Evolutionary conservation across 2,113 vertebrate genomes (phyloP).

Genomic region (Steatornis caripensis): DNA sequence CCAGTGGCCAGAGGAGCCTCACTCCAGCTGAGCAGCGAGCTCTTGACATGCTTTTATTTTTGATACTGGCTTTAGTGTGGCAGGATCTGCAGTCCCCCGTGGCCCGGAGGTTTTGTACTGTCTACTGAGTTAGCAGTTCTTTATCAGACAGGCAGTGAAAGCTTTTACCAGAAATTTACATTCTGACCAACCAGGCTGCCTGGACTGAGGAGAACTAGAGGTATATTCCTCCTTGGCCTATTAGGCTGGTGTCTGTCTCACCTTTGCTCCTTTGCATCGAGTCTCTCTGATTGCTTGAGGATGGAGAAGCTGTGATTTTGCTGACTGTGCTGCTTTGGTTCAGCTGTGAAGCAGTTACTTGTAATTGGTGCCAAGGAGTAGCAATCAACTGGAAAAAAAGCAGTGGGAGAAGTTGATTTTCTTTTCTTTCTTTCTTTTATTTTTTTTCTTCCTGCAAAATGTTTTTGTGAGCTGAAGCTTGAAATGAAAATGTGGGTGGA

Average conservation of each 20-base stretch:
- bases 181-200: slow-evolving; percentile 6
- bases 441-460: not conserved
- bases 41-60: not conserved
- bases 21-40: not conserved
- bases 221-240: slow-evolving; percentile 28
- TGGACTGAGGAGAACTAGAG: not conserved
- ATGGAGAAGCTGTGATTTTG: slow-evolving; percentile 3
- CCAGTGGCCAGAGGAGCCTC: not conserved
- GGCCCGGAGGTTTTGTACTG: not conserved
- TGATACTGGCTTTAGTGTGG: not conserved
- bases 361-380: slow-evolving; percentile 44
- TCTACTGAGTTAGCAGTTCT: not conserved
- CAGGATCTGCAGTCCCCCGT: not conserved
- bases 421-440: not conserved
- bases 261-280: slow-evolving; percentile 24
- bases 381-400: slow-evolving; percentile 27
- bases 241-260: slow-evolving; percentile 24
- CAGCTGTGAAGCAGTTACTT: slow-evolving; percentile 47
- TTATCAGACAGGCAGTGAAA: not conserved
- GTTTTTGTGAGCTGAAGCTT: slow-evolving; percentile 18
- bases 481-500: slow-evolving; percentile 36
- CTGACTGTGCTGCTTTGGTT: slow-evolving; percentile 19
- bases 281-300: slow-evolving; percentile 30
- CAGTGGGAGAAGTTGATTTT: not conserved
- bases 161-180: slow-evolving; percentile 23